phyloP scores from a whole-genome alignment of 2,888 invertebrate genomes.

The Eupsilia transversa region DNA sequence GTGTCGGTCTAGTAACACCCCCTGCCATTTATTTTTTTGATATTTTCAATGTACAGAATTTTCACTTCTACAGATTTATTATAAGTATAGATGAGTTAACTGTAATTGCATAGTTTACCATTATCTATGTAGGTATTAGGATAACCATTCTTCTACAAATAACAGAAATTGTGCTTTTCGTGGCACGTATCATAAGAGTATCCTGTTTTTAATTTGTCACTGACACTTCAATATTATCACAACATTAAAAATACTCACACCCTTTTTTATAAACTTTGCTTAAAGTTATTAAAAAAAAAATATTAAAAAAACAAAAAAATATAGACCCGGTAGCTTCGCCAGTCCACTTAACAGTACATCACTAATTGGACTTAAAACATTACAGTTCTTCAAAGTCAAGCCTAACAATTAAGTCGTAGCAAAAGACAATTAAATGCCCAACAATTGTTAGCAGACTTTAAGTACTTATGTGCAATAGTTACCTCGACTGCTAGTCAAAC shows the following conservation, averaged over 20 bases:
- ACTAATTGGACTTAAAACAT: conserved; percentile 51
- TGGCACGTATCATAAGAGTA: too few relatives aligned
- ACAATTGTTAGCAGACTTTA: conserved; percentile 35
- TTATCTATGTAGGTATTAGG: neutral
- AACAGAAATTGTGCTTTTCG: too few relatives aligned
- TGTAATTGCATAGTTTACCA: neutral
- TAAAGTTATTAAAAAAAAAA: too few relatives aligned
- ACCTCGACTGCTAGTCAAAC: conserved; percentile 39
- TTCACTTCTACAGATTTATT: too few relatives aligned
- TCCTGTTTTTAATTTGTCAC: neutral
- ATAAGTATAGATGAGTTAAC: too few relatives aligned
- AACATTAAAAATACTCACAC: neutral
- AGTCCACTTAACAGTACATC: conserved; percentile 7
- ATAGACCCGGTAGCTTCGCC: neutral
- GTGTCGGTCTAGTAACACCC: too few relatives aligned
- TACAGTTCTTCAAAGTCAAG: conserved; percentile 34
- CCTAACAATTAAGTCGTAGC: conserved; percentile 53
- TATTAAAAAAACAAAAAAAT: too few relatives aligned
- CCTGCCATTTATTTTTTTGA: too few relatives aligned
- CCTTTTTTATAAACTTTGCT: neutral
- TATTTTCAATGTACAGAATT: too few relatives aligned
- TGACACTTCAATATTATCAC: neutral
- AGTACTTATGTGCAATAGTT: conserved; percentile 44
- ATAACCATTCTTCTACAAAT: neutral
- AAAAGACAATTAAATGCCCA: conserved; percentile 57